Percentiles rank a stretch among this genome's conserved stretches.
Evolutionary conservation across 2,888 invertebrate species (phyloP).

Genomic region (Cheilosia pagana): DNA sequence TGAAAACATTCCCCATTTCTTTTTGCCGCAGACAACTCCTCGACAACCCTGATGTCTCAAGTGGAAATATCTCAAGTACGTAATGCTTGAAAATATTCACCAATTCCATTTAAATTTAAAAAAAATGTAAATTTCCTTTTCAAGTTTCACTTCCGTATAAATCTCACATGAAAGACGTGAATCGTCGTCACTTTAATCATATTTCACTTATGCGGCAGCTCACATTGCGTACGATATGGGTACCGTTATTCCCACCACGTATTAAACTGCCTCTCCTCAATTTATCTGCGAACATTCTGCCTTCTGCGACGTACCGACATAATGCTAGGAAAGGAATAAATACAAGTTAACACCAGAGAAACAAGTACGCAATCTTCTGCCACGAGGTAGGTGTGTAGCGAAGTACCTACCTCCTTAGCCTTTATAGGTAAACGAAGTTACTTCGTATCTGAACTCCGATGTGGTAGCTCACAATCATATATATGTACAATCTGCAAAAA

Average conservation of each 20-base stretch:
- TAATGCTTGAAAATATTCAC: background rate
- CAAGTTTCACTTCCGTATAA: background rate
- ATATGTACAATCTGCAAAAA: background rate
- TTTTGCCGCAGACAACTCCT: too few relatives aligned
- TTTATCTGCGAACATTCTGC: background rate
- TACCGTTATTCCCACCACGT: background rate
- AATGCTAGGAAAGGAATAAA: background rate
- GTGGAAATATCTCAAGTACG: background rate
- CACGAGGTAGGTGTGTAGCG: too few relatives aligned
- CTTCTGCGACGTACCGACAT: background rate
- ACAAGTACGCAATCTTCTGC: background rate
- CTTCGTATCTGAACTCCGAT: background rate
- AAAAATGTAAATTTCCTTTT: background rate
- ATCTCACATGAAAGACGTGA: conserved; percentile 2
- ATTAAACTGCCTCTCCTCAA: background rate
- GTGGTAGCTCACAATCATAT: background rate
- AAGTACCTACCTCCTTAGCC: background rate
- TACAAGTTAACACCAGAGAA: background rate
- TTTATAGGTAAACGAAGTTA: background rate
- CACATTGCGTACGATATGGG: background rate
- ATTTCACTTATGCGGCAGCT: background rate
- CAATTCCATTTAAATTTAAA: background rate
- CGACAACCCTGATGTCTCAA: background rate
- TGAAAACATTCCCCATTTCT: too few relatives aligned
- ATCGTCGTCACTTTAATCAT: conserved; percentile 8